Base-by-base conservation (phyloP, 2,888 invertebrate genomes). In the Eupithecia abbreviata region DNA sequence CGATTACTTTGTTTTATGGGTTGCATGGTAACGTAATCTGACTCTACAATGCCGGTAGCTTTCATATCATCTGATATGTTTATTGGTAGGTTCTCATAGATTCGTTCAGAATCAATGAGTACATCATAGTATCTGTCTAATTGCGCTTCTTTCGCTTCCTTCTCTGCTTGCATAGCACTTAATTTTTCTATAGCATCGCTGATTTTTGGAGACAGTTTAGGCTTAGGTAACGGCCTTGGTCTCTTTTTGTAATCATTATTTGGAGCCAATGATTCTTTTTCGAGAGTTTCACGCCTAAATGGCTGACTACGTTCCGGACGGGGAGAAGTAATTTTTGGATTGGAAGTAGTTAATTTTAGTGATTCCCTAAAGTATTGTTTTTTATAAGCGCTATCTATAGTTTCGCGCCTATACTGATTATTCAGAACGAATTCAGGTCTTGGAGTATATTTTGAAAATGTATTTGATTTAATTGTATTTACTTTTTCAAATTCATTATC, bases 1-100 rank as follows among this genome's bases (percentile, higher is more conserved):
- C 75, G 71, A 55, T 42, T 0, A 72, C 51, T 51, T 65, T 15
- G 62, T 72, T 30, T 65, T 42, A 76, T 12, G 18, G 75, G 73
- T 42, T 71, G 12, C 78, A 78, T 78, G 10, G 41, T 13, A 51
- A 78, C 49, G 18, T 73, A 73, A 43, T 51, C 51, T 18, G 77
- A 55, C 55, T 78, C 78, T 58, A 2, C 58, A 45, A 47, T 49
- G 3, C 43, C 42, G 18, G 7, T 71, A 66, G 82, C 86, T 82
- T 90, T 90, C 74, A 85, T 83, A 75, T 91, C 89, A 79, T 90
- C 88, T 2, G 88, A 84, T 62, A 89, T 78, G 80, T 89, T 91
- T 30, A 47, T 72, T 7, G 80, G 66, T 45, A 47, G 30, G 71
- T 82, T 78, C n/a, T 74, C 82, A 74, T 82, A 82, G 58, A 77